phyloP scores from a whole-genome alignment of 35 echinoderm and acorn worm species.

The Apostichopus californicus region DNA sequence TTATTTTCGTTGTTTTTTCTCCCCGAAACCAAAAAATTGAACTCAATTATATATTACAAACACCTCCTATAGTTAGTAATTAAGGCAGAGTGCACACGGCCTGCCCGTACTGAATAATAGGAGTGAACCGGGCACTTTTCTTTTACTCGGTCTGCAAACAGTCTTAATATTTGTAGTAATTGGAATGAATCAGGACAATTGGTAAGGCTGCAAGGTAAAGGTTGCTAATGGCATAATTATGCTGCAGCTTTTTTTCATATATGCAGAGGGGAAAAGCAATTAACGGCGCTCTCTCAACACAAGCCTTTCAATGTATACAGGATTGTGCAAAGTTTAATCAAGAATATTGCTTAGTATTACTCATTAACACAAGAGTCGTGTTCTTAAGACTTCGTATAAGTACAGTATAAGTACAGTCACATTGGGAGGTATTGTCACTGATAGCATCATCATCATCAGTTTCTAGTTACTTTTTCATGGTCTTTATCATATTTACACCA shows the following conservation, averaged over 20 bases:
- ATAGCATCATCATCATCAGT: neutral
- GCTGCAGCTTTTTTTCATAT: constrained; percentile 46
- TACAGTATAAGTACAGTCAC: constrained; percentile 32
- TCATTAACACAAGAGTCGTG: constrained; percentile 36
- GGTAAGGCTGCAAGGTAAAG: constrained; percentile 33
- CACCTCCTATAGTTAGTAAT: constrained; percentile 58
- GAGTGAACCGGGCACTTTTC: constrained; percentile 16
- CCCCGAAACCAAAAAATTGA: constrained; percentile 34
- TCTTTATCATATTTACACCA: neutral
- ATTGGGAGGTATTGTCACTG: constrained; percentile 7
- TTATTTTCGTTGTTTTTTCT: constrained; percentile 49
- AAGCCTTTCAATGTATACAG: constrained; percentile 54
- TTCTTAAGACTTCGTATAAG: neutral
- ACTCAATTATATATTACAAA: constrained; percentile 61
- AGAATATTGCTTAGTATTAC: constrained; percentile 50
- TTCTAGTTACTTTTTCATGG: neutral
- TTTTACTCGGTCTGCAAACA: constrained; percentile 38
- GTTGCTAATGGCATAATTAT: constrained; percentile 63
- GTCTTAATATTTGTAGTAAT: constrained; percentile 50
- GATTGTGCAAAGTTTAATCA: constrained; percentile 52
- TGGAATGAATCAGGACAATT: constrained; percentile 50
- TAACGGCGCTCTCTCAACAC: constrained; percentile 42
- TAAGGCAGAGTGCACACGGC: constrained; percentile 47
- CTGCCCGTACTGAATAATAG: constrained; percentile 25
- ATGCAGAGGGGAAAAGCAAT: constrained; percentile 53